Evolutionary conservation across 2,113 vertebrate genomes (phyloP), one percentile per base, ranked within the genome.

Genomic region (Pholis gunnellus): DNA sequence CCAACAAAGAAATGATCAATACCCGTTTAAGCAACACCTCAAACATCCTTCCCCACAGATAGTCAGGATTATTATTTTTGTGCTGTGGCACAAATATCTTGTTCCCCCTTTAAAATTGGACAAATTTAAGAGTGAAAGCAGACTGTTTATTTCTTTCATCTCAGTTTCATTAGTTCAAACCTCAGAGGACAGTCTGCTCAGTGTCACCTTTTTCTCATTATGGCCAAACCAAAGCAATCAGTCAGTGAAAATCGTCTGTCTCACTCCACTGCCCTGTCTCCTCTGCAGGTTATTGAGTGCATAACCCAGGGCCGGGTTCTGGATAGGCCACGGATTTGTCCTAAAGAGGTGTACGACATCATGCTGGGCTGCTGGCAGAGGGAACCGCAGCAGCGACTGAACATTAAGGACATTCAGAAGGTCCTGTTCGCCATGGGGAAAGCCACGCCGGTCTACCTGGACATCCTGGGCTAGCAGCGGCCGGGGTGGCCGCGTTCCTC

Each of bases 291-390:
- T 63, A 96, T 96, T 48, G 96, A 96, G 87, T 95, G 95, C 89
- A 94, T 96, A 87, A 96, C 95, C 42, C 95, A 96, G 92, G 95
- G 95, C 9, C 95, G 94, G 5, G 95, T 96, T 67, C 92, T 96
- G 87, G 96, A 96, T 81, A 87, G 95, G 78, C 95, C 96, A 38
- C 90, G 95, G 75, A 90, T 94, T 60, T 96, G 96, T 93, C 96
- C 95, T 56, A 95, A 96, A 90, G 95, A 96, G 88, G 95, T 96
- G 29, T 96, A 95, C 48, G 95, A 96, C 92, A 91, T 96, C 84
- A 96, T 96, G 96, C 90, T 96, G 84, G 95, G 95, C 78, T 96
- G 96, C 90, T 96, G 96, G 96, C 95, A 96, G 91, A 92, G 95
- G 64, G 96, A 96, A 82, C 95, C 96, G 2, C 95, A 96, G 87